Evolutionary conservation across 2,888 invertebrate genomes (phyloP).

Genomic region (Periphyllus acericola): DNA sequence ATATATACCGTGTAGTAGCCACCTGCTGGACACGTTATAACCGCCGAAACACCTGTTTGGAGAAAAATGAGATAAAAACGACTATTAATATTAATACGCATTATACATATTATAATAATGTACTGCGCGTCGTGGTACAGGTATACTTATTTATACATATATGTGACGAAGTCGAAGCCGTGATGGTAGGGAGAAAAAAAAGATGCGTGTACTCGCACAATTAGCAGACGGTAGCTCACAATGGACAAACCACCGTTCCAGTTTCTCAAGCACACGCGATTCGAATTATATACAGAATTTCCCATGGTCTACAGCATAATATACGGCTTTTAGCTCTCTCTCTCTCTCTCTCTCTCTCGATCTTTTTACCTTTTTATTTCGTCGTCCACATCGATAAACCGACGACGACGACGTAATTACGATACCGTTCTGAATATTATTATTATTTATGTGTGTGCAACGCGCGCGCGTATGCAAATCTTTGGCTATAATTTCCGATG

Average conservation of each 20-base stretch:
- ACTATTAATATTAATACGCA: background rate
- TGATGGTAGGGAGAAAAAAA: background rate
- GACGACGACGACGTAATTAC: conserved; percentile 36
- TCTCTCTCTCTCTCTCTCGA: background rate
- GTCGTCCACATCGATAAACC: background rate
- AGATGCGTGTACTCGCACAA: conserved; percentile 52
- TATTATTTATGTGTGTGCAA: conserved; percentile 46
- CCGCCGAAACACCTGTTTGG: conserved; percentile 44
- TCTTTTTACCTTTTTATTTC: background rate
- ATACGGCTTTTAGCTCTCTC: background rate
- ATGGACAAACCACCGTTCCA: conserved; percentile 4
- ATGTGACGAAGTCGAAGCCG: background rate
- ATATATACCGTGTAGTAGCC: background rate
- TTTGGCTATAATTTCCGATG: conserved; percentile 41
- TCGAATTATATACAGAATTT: conserved; percentile 10
- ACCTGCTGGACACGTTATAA: conserved; percentile 29
- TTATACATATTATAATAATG: background rate
- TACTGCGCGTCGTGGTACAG: background rate
- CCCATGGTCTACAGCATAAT: background rate
- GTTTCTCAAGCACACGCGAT: conserved; percentile 42
- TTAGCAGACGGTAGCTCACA: conserved; percentile 53
- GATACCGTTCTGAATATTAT: conserved; percentile 37
- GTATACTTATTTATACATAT: background rate
- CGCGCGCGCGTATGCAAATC: conserved; percentile 15
- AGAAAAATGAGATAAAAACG: conserved; percentile 17